phyloP scores from a whole-genome alignment of 1,140 invertebrate genomes.

The Bilobella aurantiaca region DNA sequence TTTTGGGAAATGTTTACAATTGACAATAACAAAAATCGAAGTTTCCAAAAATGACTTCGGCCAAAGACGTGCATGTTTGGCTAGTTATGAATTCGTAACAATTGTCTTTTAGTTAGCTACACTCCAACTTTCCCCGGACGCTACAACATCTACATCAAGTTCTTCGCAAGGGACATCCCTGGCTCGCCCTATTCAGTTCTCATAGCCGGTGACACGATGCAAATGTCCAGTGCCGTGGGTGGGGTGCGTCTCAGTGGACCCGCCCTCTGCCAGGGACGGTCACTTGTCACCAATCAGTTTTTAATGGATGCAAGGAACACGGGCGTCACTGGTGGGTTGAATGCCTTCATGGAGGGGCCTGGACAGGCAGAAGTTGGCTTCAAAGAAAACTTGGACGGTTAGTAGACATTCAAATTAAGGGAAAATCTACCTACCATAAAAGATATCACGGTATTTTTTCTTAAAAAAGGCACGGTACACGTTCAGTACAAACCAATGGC shows the following conservation, averaged over 20 bases:
- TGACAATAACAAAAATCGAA: too few species aligned
- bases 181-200: conserved; percentile 29
- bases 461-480: conserved; percentile 5
- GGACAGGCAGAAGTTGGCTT: conserved; percentile 34
- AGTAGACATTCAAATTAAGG: background rate
- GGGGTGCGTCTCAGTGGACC: conserved; percentile 27
- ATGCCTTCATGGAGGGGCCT: conserved; percentile 35
- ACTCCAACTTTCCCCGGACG: conserved; percentile 29
- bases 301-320: conserved; percentile 30
- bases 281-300: conserved; percentile 33
- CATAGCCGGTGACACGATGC: conserved; percentile 23
- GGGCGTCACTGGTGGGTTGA: conserved; percentile 29
- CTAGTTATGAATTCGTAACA: background rate
- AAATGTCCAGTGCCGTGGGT: conserved; percentile 19
- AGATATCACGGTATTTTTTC: too few species aligned
- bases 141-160: conserved; percentile 31
- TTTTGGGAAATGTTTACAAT: too few species aligned
- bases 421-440: too few species aligned
- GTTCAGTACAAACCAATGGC: conserved; percentile 34
- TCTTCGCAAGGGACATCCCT: conserved; percentile 30
- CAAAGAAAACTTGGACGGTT: conserved; percentile 29
- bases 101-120: conserved; percentile 14
- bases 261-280: conserved; percentile 24
- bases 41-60: too few species aligned
- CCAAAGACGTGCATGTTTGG: too few species aligned